phyloP scores from a whole-genome alignment of 2,113 vertebrate species.

The Acanthisitta chloris region DNA sequence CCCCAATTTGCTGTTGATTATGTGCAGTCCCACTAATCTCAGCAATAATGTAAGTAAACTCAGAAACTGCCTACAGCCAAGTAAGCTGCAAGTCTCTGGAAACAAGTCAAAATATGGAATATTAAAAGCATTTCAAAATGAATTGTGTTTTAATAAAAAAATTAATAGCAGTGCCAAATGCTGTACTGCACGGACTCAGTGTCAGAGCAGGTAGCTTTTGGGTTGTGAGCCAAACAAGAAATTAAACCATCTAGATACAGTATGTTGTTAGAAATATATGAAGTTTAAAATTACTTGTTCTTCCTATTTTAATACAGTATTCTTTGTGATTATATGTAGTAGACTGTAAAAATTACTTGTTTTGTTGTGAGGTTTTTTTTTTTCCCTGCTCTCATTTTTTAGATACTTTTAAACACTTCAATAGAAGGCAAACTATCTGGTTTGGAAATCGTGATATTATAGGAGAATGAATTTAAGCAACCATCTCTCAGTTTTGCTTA shows the following conservation, averaged over 20 bases:
- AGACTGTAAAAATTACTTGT: background rate
- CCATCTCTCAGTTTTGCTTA: slow-evolving; percentile 48
- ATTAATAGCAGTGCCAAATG: background rate
- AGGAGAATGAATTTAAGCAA: slow-evolving; percentile 41
- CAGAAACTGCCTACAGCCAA: background rate
- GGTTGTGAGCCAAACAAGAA: background rate
- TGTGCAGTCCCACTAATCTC: background rate
- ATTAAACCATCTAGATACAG: background rate
- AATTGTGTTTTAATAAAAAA: background rate
- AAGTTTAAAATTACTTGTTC: background rate
- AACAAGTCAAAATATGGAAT: background rate
- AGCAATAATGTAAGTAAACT: background rate
- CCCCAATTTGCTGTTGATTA: background rate
- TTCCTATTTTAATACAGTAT: background rate
- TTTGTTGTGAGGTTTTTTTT: background rate
- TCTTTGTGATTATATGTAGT: background rate
- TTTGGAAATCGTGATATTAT: background rate
- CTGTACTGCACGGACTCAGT: background rate
- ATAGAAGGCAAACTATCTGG: background rate
- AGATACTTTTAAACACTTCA: slow-evolving; percentile 1
- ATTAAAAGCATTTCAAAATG: background rate
- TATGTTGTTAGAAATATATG: background rate
- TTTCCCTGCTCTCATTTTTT: background rate
- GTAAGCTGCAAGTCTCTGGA: background rate
- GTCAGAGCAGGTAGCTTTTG: background rate